A percentile compares a stretch with the other conserved stretches of the same genome.
Conservation (phyloP, 2,797 vertebrate species). For the Periophthalmus magnuspinnatus region DNA sequence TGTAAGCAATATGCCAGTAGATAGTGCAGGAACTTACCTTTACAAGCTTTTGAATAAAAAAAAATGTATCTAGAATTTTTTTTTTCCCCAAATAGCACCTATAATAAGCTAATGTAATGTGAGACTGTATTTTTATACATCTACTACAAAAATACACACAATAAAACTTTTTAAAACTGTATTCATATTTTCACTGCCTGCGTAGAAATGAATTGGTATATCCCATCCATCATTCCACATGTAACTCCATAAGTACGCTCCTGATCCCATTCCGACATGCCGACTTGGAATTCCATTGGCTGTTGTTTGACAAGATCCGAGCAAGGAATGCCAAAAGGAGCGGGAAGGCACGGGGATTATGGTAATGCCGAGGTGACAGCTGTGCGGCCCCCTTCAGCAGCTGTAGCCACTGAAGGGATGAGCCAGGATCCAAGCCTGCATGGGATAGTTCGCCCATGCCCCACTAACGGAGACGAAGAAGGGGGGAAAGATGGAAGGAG, state of each 20-base stretch:
- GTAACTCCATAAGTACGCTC: conserved; percentile 24
- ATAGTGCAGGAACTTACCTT: too few species aligned
- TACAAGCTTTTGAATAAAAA: too few species aligned
- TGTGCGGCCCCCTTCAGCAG: conserved; percentile 71
- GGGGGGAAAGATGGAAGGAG: conserved; percentile 18
- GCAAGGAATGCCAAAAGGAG: conserved; percentile 15
- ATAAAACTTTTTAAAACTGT: not conserved
- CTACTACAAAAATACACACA: not conserved
- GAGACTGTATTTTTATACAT: not conserved
- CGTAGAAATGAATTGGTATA: not conserved
- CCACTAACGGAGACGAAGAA: conserved; percentile 41
- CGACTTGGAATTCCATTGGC: conserved; percentile 10
- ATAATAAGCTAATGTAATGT: too few species aligned
- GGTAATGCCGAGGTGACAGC: conserved; percentile 69
- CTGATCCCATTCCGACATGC: conserved; percentile 27
- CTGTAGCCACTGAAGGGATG: conserved; percentile 70
- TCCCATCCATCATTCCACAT: not conserved
- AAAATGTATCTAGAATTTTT: too few species aligned
- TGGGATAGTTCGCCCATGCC: conserved; percentile 38
- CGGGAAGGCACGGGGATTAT: conserved; percentile 54
- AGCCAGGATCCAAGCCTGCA: conserved; percentile 42
- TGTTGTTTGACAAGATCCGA: conserved; percentile 15
- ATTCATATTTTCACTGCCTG: not conserved
- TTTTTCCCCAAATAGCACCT: too few species aligned
- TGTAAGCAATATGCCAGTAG: too few species aligned